Evolutionary conservation across 2,797 vertebrate species (phyloP).

Genomic region (Crocidura indochinensis): DNA sequence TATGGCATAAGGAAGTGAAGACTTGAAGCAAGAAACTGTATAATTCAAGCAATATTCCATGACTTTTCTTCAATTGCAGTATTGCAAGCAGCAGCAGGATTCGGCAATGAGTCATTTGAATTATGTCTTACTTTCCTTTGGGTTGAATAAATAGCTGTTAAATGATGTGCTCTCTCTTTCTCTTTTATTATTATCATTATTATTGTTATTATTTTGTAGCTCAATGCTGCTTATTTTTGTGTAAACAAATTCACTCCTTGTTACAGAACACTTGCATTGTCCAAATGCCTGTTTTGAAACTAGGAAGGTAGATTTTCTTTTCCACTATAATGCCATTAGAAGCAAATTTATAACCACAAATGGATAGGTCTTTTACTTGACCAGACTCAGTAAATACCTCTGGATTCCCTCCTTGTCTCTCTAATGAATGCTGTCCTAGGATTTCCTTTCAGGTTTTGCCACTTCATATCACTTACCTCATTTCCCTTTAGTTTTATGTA

Average conservation of each 20-base stretch:
- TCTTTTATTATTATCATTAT: not conserved
- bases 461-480: slow-evolving; percentile 86
- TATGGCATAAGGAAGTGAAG: slow-evolving; percentile 45
- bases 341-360: not conserved
- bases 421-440: slow-evolving; percentile 78
- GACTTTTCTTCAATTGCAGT: slow-evolving; percentile 46
- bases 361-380: slow-evolving; percentile 21
- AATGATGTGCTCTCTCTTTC: accelerated
- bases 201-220: not conserved
- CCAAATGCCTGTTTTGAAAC: not conserved
- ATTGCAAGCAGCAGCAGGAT: slow-evolving; percentile 7
- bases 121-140: slow-evolving; percentile 5
- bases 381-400: slow-evolving; percentile 80
- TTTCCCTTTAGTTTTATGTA: slow-evolving; percentile 89
- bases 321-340: not conserved
- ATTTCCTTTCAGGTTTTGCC: slow-evolving; percentile 83
- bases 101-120: not conserved
- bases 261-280: slow-evolving; percentile 15
- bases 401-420: slow-evolving; percentile 76
- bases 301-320: slow-evolving; percentile 1
- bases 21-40: slow-evolving; percentile 20
- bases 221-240: slow-evolving; percentile 52
- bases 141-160: slow-evolving; percentile 2
- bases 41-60: slow-evolving; percentile 41
- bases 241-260: slow-evolving; percentile 1